Percentiles rank a stretch among this genome's conserved stretches.
These are phyloP conservation scores for Tubulanus polymorphus DNA, from an alignment of 2,888 invertebrate species.

Conservation along the genomic window DNA sequence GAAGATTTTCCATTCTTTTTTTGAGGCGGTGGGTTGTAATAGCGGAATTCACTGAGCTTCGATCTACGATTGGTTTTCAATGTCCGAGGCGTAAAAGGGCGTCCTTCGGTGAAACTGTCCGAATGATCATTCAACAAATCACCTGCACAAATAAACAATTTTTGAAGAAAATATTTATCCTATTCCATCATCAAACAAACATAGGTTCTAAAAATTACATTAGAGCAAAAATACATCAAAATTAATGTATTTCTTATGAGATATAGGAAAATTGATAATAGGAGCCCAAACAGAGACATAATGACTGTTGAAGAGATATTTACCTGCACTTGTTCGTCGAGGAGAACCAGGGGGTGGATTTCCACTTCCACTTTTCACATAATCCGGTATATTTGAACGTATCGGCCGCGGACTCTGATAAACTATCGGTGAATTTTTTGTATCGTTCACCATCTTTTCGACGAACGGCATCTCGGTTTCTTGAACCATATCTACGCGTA, in stretches of 20 bases:
- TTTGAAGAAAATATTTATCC: too few species aligned
- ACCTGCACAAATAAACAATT: too few species aligned
- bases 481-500: background rate
- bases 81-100: conserved; percentile 48
- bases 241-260: too few species aligned
- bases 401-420: background rate
- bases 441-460: background rate
- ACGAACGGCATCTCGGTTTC: background rate
- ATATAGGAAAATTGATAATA: too few species aligned
- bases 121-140: conserved; percentile 42
- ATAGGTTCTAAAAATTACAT: too few species aligned
- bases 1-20: conserved; percentile 16
- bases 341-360: background rate
- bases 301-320: too few species aligned
- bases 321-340: background rate
- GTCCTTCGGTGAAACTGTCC: conserved; percentile 44
- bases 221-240: too few species aligned
- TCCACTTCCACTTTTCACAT: background rate
- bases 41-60: conserved; percentile 40
- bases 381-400: background rate
- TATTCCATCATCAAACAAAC: too few species aligned
- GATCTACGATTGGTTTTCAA: conserved; percentile 42
- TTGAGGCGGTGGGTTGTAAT: conserved; percentile 42
- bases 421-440: background rate
- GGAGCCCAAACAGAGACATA: too few species aligned